Conservation (phyloP, 1,140 invertebrate species). For the Bombus balteatus region DNA sequence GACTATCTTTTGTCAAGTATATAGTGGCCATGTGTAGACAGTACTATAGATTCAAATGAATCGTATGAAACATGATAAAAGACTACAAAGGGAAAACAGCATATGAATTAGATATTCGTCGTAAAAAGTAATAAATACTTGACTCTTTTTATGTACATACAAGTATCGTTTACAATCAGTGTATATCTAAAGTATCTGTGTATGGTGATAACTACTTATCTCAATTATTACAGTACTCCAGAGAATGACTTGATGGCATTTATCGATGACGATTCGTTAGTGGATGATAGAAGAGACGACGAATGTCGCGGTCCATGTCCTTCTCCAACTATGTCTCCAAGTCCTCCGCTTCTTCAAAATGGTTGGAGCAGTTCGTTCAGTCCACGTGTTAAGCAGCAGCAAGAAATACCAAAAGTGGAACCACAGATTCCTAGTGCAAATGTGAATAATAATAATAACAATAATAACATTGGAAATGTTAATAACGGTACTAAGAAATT, state of each 20-base stretch:
- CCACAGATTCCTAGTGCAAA: constrained; percentile 69
- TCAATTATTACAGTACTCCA: constrained; percentile 74
- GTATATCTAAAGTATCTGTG: background rate
- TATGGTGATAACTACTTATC: background rate
- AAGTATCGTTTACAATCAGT: no score
- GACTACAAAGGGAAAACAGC: background rate
- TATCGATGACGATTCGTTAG: constrained; percentile 80
- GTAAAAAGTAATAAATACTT: background rate
- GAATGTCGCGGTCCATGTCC: constrained; percentile 66
- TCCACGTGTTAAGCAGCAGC: constrained; percentile 54
- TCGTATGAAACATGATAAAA: background rate
- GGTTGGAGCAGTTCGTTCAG: constrained; percentile 74
- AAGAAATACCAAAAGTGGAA: constrained; percentile 65
- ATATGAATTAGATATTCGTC: background rate
- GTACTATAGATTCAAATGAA: background rate
- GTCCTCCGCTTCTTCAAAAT: constrained; percentile 73
- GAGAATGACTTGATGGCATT: constrained; percentile 82
- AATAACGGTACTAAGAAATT: constrained; percentile 53
- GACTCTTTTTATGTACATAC: background rate
- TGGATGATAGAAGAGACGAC: constrained; percentile 71
- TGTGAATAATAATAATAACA: constrained; percentile 83
- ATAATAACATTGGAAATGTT: constrained; percentile 72
- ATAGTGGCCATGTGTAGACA: no score
- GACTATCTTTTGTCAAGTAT: no score
- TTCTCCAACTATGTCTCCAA: constrained; percentile 67